Percentiles rank a stretch among this genome's conserved stretches.
phyloP scores from a whole-genome alignment of 1,140 invertebrate species.

The Oncopeltus fasciatus region DNA sequence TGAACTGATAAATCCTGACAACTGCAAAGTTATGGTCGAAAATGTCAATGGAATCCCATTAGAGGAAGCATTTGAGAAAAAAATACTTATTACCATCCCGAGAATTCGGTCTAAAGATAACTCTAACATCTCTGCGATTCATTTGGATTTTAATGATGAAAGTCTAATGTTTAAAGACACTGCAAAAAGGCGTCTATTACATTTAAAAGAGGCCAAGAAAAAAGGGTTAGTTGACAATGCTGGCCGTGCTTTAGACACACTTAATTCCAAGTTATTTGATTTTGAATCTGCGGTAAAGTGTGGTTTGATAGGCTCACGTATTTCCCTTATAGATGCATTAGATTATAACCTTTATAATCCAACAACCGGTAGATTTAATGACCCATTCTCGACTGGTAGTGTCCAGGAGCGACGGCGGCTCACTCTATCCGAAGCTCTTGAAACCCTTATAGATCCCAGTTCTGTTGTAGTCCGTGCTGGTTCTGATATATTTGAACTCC shows the following conservation, averaged over 20 bases:
- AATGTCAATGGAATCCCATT: slow-evolving; percentile 52
- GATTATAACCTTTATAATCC: slow-evolving; percentile 71
- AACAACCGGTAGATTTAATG: slow-evolving; percentile 56
- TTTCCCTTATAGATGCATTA: slow-evolving; percentile 67
- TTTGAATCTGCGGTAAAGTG: slow-evolving; percentile 57
- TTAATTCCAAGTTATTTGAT: slow-evolving; percentile 62
- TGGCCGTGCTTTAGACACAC: slow-evolving; percentile 64
- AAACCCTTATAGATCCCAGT: slow-evolving; percentile 65
- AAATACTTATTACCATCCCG: slow-evolving; percentile 33
- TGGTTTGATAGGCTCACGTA: slow-evolving; percentile 57
- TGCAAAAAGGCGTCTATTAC: slow-evolving; percentile 62
- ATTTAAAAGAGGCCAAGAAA: slow-evolving; percentile 70
- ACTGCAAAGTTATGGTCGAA: slow-evolving; percentile 57
- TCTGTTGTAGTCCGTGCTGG: slow-evolving; percentile 69
- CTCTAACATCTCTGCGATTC: slow-evolving; percentile 40
- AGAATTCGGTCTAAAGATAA: slow-evolving; percentile 65
- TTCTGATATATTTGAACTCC: slow-evolving; percentile 56
- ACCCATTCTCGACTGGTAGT: slow-evolving; percentile 58
- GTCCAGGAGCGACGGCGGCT: slow-evolving; percentile 50
- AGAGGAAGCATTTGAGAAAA: slow-evolving; percentile 36
- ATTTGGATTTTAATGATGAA: slow-evolving; percentile 31
- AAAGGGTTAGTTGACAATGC: slow-evolving; percentile 79
- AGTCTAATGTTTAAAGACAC: slow-evolving; percentile 63
- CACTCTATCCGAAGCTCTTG: slow-evolving; percentile 60
- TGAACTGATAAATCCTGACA: slow-evolving; percentile 58